Base-by-base conservation (phyloP, 2,797 vertebrate genomes). In the Heterohyrax brucei region DNA sequence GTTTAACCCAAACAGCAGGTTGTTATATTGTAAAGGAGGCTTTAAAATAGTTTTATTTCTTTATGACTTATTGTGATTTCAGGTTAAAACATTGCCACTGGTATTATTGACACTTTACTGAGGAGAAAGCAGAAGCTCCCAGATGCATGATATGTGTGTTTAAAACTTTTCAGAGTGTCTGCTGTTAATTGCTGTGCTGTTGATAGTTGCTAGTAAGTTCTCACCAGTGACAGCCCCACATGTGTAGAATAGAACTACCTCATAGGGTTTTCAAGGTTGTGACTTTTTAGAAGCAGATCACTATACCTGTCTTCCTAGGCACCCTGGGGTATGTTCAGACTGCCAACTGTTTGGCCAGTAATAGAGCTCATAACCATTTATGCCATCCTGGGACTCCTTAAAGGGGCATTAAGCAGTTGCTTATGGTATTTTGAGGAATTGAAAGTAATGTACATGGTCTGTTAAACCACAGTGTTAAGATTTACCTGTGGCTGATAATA, bases 91-190 rank as follows among this genome's bases (percentile, higher is more conserved):
- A 61, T 39, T 56, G 12, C 53, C 53, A 56, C 3, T 56, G 53
- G 64, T 46, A 72, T 92, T 44, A 53, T 66, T 64, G 72, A n/a
- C 61, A 56, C 44, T 84, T 85, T 92, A 84, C 33, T 85, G 48
- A 46, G 46, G 48, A 78, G 46, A 56, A 84, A 53, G 53, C 72
- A 44, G n/a, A 46, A 39, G 53, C 72, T 80, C n/a, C 8, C 77
- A 62, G 76, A 87, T 50, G 24, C 66, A 50, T 7, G 1, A 19
- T 70, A 2, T 33, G 16, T 33, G 18, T 30, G 10, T 19, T 30
- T 30, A 10, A 46, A 84, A 21, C 13, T 26, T 84, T 24, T 77
- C 56, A 76, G 1, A 39, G n/a, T 24, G 75, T 64, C 18, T 61
- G 53, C 13, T 53, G 53, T 53, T 53, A 53, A 53, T 53, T 53